These are phyloP conservation scores for Solen grandis DNA, from an alignment of 1,140 invertebrate genomes.

Conservation along the genomic window DNA sequence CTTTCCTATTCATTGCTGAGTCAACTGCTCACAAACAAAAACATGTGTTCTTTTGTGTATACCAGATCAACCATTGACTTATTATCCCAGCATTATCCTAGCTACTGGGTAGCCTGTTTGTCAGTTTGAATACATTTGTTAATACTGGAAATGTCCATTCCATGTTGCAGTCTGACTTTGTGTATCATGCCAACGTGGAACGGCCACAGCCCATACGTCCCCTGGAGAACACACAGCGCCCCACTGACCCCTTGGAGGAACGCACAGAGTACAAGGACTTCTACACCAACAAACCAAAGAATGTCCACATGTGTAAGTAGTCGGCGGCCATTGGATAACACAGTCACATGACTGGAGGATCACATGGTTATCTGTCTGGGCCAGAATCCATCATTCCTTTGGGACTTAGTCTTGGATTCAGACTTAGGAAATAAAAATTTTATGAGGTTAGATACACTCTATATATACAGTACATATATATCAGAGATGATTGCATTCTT, in stretches of 20 bases:
- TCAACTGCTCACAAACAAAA: no score
- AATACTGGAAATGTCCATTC: no score
- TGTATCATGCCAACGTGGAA: conserved; percentile 19
- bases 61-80: no score
- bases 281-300: conserved; percentile 16
- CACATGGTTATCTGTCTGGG: not conserved
- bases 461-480: no score
- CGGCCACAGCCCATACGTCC: not conserved
- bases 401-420: not conserved
- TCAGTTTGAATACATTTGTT: no score
- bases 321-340: not conserved
- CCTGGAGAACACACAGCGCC: conserved; percentile 7
- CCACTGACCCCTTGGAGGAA: conserved; percentile 7
- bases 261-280: conserved; percentile 38
- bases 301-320: conserved; percentile 7
- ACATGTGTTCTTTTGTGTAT: no score
- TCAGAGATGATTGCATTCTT: no score
- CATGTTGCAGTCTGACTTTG: conserved; percentile 15
- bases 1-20: no score
- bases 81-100: no score
- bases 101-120: no score
- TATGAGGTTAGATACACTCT: no score
- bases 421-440: not conserved
- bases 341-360: not conserved
- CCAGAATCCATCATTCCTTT: not conserved